Base-by-base conservation (phyloP, 2,113 vertebrate species). In the Balaenoptera acutorostrata region DNA sequence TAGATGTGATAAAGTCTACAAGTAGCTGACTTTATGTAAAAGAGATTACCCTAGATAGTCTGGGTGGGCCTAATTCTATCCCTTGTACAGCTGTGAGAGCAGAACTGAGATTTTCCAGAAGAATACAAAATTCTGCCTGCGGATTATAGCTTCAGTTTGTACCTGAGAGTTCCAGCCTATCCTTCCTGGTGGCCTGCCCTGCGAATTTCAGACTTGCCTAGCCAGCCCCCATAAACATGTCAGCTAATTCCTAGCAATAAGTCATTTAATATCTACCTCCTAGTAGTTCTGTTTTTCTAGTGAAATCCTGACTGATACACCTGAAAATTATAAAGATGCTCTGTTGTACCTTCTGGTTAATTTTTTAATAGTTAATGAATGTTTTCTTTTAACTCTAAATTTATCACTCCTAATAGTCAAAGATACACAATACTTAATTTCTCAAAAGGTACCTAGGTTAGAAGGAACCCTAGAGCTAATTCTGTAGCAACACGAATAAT, bases 181-280 rank as follows among this genome's bases (percentile, higher is more conserved):
- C 25, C 8, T 88, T 61, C 15, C 68, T 31, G 7, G 8, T 2
- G 11, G n/a, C 15, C 9, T 3, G 3, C 20, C 25, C 27, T 44
- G 5, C 2, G 13, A 20, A 31, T 77, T 82, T 52, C 31, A n/a
- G 49, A 61, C 31, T 27, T 39, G 12, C 39, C 8, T 21, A 2
- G 0, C 29, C 29, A 44, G 72, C 10, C 52, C 4, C 31, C 12
- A 36, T 25, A 13, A 1, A 7, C 4, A 0, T 0, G 0, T 12
- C 31, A 61, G 10, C 20, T 13, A 29, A 39, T 93, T 55, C 20
- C 64, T 46, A 57, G 23, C 17, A 71, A 1, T 49, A 46, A 33
- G n/a, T 59, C 27, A 17, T 13, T 29, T 71, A 23, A n/a, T 55
- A 11, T 5, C 8, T 36, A 17, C 1, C 3, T 57, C 33, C 23